phyloP scores from a whole-genome alignment of 1,140 invertebrate species.

The Galleria mellonella region DNA sequence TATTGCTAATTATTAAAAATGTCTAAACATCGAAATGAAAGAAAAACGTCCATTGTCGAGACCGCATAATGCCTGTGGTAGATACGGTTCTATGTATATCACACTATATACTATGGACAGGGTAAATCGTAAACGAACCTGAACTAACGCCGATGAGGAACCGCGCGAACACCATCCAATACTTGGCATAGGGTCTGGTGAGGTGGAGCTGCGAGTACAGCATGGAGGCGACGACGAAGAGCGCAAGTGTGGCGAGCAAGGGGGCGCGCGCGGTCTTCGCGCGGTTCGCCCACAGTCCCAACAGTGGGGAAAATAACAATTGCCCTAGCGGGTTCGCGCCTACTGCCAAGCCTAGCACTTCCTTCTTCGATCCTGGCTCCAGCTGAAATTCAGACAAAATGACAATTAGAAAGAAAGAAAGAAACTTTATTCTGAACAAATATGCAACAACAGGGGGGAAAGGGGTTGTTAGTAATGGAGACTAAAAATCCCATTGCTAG shows the following conservation, averaged over 20 bases:
- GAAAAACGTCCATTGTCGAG: too few relatives aligned
- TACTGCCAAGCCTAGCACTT: constrained; percentile 89
- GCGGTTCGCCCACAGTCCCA: constrained; percentile 90
- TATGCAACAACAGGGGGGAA: too few relatives aligned
- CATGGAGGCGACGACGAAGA: constrained; percentile 86
- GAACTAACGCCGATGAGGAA: constrained; percentile 91
- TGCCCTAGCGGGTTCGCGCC: constrained; percentile 92
- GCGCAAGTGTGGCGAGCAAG: constrained; percentile 80
- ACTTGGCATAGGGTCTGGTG: constrained; percentile 75
- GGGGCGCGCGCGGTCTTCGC: constrained; percentile 82
- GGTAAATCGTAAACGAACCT: too few relatives aligned
- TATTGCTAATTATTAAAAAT: too few relatives aligned
- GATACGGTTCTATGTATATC: too few relatives aligned
- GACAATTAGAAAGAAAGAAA: too few relatives aligned
- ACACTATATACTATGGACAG: too few relatives aligned
- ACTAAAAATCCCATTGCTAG: too few relatives aligned
- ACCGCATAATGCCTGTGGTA: too few relatives aligned
- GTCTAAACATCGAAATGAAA: too few relatives aligned
- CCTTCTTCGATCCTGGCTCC: constrained; percentile 84
- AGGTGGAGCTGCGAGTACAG: constrained; percentile 87
- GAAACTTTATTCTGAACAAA: too few relatives aligned
- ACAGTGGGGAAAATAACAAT: constrained; percentile 89
- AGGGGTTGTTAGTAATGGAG: too few relatives aligned
- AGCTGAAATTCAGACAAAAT: constrained; percentile 76
- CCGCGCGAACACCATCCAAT: constrained; percentile 84